Evolutionary conservation across 2,888 invertebrate species (phyloP).

Genomic region (Pollenia angustigena): DNA sequence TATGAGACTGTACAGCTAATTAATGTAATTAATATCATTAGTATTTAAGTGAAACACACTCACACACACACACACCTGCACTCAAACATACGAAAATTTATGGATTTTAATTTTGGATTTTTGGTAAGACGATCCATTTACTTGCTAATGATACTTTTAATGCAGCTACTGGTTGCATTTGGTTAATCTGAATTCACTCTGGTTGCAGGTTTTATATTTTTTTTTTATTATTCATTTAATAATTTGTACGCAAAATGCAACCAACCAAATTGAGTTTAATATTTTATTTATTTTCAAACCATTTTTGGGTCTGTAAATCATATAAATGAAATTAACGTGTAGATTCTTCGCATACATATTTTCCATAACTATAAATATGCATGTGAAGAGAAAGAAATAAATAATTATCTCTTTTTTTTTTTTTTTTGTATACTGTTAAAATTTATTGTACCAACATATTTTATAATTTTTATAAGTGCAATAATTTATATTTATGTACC

Average conservation of each 20-base stretch:
- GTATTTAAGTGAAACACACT: constrained; percentile 46
- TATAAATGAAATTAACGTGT: constrained; percentile 28
- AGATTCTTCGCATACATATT: background rate
- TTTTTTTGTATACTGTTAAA: constrained; percentile 1
- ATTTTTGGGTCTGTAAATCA: constrained; percentile 55
- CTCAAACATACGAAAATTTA: constrained; percentile 26
- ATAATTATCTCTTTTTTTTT: constrained; percentile 2
- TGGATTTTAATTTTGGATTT: constrained; percentile 45
- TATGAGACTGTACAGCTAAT: constrained; percentile 61
- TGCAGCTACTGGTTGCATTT: constrained; percentile 43
- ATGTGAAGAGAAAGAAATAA: background rate
- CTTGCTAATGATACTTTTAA: constrained; percentile 60
- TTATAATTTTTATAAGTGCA: constrained; percentile 13
- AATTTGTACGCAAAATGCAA: constrained; percentile 80
- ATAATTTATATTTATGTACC: constrained; percentile 13
- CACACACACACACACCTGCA: background rate
- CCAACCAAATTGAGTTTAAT: constrained; percentile 74
- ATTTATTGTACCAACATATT: constrained; percentile 21
- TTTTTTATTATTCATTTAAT: constrained; percentile 48
- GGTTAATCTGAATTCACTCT: constrained; percentile 14
- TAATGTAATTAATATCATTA: constrained; percentile 72
- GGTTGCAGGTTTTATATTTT: constrained; percentile 35
- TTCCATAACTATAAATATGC: background rate
- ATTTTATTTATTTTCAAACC: constrained; percentile 49
- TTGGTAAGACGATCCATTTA: constrained; percentile 62